Evolutionary conservation across 2,888 invertebrate species (phyloP).

Genomic region (Sericinus montela): DNA sequence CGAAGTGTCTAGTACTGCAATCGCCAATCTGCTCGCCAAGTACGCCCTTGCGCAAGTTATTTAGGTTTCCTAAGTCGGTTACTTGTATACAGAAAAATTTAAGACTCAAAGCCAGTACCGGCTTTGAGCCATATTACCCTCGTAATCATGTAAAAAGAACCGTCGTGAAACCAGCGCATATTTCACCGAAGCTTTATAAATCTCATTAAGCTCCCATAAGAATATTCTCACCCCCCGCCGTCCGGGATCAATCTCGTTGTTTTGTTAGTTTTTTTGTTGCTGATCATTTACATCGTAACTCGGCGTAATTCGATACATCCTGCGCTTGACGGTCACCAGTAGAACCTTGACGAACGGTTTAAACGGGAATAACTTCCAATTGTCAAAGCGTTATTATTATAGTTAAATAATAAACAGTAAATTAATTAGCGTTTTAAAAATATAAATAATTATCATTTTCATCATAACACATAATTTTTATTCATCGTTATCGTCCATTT

Average conservation of each 20-base stretch:
- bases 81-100: too few relatives aligned
- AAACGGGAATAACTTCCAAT: slow-evolving; percentile 30
- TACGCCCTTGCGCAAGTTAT: too few relatives aligned
- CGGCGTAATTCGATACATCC: slow-evolving; percentile 74
- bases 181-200: slow-evolving; percentile 70
- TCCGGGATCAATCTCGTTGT: slow-evolving; percentile 37
- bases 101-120: too few relatives aligned
- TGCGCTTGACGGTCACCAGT: slow-evolving; percentile 52
- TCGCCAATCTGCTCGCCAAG: too few relatives aligned
- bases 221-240: slow-evolving; percentile 66
- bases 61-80: too few relatives aligned
- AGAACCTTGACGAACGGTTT: slow-evolving; percentile 26
- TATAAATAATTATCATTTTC: too few relatives aligned
- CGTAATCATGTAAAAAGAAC: slow-evolving; percentile 14
- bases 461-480: too few relatives aligned
- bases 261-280: slow-evolving; percentile 55
- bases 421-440: too few relatives aligned
- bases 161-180: slow-evolving; percentile 40
- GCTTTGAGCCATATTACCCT: too few relatives aligned
- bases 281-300: slow-evolving; percentile 72
- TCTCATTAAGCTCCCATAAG: slow-evolving; percentile 59
- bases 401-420: too few relatives aligned
- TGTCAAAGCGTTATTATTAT: slow-evolving; percentile 15
- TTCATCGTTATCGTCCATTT: too few relatives aligned
- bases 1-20: too few relatives aligned